Evolutionary conservation across 2,113 vertebrate species (phyloP), one percentile per base, ranked within the genome.

Genomic region (Corythornis madagascariensis): DNA sequence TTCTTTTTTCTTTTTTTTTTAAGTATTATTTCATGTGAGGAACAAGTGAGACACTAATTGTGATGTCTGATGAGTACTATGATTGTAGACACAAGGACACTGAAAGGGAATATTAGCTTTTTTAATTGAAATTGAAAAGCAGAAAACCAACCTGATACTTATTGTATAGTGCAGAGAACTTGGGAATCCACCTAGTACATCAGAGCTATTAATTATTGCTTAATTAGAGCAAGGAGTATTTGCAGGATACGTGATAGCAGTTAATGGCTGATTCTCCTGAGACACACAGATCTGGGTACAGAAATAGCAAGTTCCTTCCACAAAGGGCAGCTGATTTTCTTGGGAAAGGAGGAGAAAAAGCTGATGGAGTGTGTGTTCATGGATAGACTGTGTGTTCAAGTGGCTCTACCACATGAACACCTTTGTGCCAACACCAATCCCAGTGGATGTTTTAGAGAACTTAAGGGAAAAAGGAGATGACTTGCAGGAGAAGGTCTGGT

Each of bases 201-300:
- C 43, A 65, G 76, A 94, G 57, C 38, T 69, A 80, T 86, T 95
- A 94, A 94, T 96, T 96, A 94, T 88, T 83, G 76, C 83, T 93
- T 94, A 92, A 93, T 94, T 94, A 94, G 89, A 93, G 73, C 86
- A 94, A 88, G 95, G 83, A 88, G 60, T 69, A 52, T 86, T 93
- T 83, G 73, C 88, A 90, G 88, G 75, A 10, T 88, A 47, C 77
- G 56, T 64, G 86, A 66, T 66, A 83, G 92, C 72, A 70, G 80
- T 76, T 90, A 86, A 52, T 47, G 91, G 70, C 60, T 80, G 80
- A 31, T 45, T 52, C 76, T 95, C 89, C 80, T 71, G 76, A 86
- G 86, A 53, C 38, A 14, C 83, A 47, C 0, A 0, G 67, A 14
- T 66, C 72, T 90, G 69, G n/a, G 67, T 12, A 77, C 76, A 88